Evolutionary conservation across 2,888 invertebrate genomes (phyloP).

Genomic region (Ptycholaimellus sp.): DNA sequence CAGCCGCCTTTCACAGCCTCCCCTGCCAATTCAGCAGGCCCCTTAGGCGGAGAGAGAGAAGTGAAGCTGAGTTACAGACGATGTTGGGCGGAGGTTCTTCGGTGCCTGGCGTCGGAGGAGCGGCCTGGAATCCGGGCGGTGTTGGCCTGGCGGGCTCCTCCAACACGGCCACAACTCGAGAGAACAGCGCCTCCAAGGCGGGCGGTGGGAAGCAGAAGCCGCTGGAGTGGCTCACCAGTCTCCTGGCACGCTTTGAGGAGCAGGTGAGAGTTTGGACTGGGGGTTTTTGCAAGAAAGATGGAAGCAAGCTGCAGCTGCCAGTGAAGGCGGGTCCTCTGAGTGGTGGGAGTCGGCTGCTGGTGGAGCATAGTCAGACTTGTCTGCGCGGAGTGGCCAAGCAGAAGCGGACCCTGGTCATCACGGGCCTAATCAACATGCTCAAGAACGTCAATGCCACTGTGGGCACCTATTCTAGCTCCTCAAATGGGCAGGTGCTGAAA

Average conservation of each 20-base stretch:
- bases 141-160: too few relatives aligned
- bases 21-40: too few relatives aligned
- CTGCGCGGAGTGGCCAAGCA: conserved; percentile 77
- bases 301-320: conserved; percentile 53
- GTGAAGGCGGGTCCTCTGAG: conserved; percentile 77
- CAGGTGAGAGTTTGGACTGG: conserved; percentile 42
- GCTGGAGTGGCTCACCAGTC: conserved; percentile 83
- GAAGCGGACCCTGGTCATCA: conserved; percentile 76
- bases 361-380: conserved; percentile 82
- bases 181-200: too few relatives aligned
- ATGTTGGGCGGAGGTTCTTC: too few relatives aligned
- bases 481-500: too few relatives aligned
- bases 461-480: conserved; percentile 14
- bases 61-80: too few relatives aligned
- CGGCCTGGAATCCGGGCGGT: too few relatives aligned
- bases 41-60: too few relatives aligned
- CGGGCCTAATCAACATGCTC: conserved; percentile 76
- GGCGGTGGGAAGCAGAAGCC: too few relatives aligned
- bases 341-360: conserved; percentile 67
- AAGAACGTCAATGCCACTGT: conserved; percentile 37
- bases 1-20: too few relatives aligned
- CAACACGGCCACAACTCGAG: too few relatives aligned
- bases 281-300: not conserved
- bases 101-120: too few relatives aligned
- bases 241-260: conserved; percentile 80